Base-by-base conservation (phyloP, 2,888 invertebrate genomes). In the Pimpla rufipes region DNA sequence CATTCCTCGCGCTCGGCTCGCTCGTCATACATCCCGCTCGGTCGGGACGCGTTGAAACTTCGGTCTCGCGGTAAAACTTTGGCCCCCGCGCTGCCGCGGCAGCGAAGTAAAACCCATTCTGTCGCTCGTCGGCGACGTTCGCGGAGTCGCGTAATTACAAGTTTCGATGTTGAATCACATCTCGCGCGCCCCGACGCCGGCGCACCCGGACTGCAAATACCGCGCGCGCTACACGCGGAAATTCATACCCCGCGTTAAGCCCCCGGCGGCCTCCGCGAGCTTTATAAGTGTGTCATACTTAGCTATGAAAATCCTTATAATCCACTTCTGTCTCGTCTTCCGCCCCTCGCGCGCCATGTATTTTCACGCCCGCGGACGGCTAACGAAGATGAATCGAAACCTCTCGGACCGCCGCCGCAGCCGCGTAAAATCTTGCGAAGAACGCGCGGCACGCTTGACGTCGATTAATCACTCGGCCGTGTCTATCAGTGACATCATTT, bases 371-470 rank as follows among this genome's bases (percentile, higher is more conserved):
- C 45, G 37, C 52, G 21, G 68, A 62, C 77, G 70, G 64, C 70
- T 74, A 78, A 80, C 74, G 78, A 80, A 74, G 83, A 84, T 80
- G 62, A 78, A 84, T 84, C 50, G 77, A 84, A 83, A 78, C 68
- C 37, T 68, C 80, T 71, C 62, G 37, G 67, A 74, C 40, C 57
- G 18, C 35, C 57, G 8, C 16, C 21, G 8, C 2, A 40, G 23
- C 3, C 2, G 35, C 11, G 13, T 42, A 42, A n/a, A 52, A 35
- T 47, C 21, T 16, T 42, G 13, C 10, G 50, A 13, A 23, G 55
- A 74, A 52, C 18, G 5, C 29, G 29, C 29, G 3, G 5, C n/a
- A 29, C 11, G 16, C n/a, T 64, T 64, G 4, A 4, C 21, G 18
- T 67, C 62, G n/a, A 73, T 76, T 66, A 52, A 71, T 77, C 73